Conservation (phyloP, 2,888 invertebrate genomes). For the Laspeyria flexula region DNA sequence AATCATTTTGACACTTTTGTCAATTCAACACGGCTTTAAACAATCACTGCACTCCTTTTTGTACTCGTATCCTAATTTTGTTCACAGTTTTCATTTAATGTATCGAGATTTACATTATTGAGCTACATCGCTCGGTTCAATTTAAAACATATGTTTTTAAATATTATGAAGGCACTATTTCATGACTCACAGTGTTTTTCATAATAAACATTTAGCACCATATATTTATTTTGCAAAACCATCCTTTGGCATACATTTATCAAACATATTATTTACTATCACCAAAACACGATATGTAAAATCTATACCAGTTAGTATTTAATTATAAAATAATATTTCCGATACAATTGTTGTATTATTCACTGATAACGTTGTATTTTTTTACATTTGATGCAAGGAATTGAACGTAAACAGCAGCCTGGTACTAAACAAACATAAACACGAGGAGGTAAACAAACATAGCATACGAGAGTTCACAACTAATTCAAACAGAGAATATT, state of each 20-base stretch:
- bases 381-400: neutral
- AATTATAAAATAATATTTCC: neutral
- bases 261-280: too few relatives aligned
- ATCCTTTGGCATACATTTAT: too few relatives aligned
- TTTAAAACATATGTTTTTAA: too few relatives aligned
- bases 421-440: slow-evolving; percentile 10
- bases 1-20: slow-evolving; percentile 58
- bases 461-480: neutral
- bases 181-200: too few relatives aligned
- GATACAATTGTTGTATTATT: neutral
- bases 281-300: too few relatives aligned
- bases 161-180: too few relatives aligned
- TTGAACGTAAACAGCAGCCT: neutral
- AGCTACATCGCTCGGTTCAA: too few relatives aligned
- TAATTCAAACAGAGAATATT: neutral
- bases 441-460: neutral
- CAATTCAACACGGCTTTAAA: neutral
- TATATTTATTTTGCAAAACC: too few relatives aligned
- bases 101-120: too few relatives aligned
- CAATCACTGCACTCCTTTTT: neutral
- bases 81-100: too few relatives aligned
- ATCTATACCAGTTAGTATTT: too few relatives aligned
- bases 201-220: too few relatives aligned
- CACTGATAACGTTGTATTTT: neutral
- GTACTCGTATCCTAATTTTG: neutral